Percentiles rank a stretch among this genome's conserved stretches.
phyloP scores from a whole-genome alignment of 2,797 vertebrate species.

The Muscicapa comitata region DNA sequence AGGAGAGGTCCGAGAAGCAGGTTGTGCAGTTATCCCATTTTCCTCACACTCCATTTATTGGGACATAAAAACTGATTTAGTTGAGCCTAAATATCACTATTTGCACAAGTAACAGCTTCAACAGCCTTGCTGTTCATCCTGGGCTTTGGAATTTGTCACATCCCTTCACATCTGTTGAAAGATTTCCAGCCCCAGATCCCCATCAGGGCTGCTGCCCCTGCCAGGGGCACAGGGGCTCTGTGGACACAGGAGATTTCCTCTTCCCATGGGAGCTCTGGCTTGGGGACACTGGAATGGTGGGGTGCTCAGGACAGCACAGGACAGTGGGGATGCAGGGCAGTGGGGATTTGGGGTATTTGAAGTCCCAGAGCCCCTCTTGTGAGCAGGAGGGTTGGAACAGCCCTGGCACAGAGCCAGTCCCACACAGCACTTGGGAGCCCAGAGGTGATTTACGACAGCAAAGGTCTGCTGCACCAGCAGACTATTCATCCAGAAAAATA shows the following conservation, averaged over 20 bases:
- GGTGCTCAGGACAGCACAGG: background rate
- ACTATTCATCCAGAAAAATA: background rate
- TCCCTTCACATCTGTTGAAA: background rate
- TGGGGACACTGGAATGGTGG: background rate
- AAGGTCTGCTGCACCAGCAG: background rate
- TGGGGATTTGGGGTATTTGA: fast-evolving
- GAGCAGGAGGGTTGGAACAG: background rate
- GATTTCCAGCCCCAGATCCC: background rate
- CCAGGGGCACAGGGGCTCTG: fast-evolving
- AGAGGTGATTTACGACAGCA: background rate
- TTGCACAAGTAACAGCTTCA: background rate
- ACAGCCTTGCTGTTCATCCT: background rate
- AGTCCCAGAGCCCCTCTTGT: background rate
- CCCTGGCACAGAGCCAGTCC: background rate
- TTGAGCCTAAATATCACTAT: background rate
- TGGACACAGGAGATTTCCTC: background rate
- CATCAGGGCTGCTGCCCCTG: background rate
- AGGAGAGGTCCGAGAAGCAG: background rate
- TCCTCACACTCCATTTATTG: background rate
- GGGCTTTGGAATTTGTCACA: background rate
- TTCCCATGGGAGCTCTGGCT: background rate
- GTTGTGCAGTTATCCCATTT: background rate
- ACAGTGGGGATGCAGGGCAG: background rate
- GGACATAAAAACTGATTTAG: background rate
- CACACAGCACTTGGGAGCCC: background rate